phyloP scores from a whole-genome alignment of 30 jellyfish, hydroid and myxozoan genomes.

The Sanderia malayensis region DNA sequence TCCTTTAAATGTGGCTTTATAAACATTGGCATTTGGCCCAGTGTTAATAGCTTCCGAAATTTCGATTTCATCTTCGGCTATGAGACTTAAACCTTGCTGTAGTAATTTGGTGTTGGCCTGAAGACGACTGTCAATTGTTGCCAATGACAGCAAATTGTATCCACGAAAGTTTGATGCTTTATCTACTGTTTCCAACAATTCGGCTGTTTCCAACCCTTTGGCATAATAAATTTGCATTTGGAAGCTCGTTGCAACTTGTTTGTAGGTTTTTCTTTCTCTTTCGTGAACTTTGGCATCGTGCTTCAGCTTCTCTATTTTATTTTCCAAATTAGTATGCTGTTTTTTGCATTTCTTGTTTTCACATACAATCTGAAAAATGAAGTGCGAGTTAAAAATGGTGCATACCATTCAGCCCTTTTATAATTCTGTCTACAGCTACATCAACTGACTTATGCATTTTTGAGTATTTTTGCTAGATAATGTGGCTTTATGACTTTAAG shows the following conservation, averaged over 20 bases:
- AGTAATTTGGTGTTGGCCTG: conserved; percentile 5
- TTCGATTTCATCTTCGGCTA: not conserved
- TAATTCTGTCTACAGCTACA: too few species aligned
- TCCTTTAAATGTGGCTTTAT: not conserved
- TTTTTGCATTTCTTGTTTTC: too few species aligned
- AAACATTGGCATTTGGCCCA: conserved; percentile 28
- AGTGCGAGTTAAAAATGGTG: too few species aligned
- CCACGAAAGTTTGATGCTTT: conserved; percentile 4
- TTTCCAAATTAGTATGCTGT: not conserved
- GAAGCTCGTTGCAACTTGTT: not conserved
- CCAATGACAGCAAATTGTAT: conserved; percentile 14
- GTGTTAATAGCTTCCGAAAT: not conserved
- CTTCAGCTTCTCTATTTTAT: not conserved
- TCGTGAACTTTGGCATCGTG: not conserved
- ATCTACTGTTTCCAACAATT: conserved; percentile 4
- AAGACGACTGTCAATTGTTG: conserved; percentile 5
- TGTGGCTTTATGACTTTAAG: too few species aligned
- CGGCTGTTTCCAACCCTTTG: conserved; percentile 11
- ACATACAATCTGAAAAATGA: too few species aligned
- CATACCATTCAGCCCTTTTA: too few species aligned
- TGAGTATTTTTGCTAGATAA: too few species aligned
- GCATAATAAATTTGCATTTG: not conserved
- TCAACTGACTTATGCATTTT: too few species aligned
- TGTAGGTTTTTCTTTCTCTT: not conserved
- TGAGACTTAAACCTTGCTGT: conserved; percentile 19